Evolutionary conservation across 2,797 vertebrate species (phyloP).

Genomic region (Triplophysa yarkandensis): DNA sequence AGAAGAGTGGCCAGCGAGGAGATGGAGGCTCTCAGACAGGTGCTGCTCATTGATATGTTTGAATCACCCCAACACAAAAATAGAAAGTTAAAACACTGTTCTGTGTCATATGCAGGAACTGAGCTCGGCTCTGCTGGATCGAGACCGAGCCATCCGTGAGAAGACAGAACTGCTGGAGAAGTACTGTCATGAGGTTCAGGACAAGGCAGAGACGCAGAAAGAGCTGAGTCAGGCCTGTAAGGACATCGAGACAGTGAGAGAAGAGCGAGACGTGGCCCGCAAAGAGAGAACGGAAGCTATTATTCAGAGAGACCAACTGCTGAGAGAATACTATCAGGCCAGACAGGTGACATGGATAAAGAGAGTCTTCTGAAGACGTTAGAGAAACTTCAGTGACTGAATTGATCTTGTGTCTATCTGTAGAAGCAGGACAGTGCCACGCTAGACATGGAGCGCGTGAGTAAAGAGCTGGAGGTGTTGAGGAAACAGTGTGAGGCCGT

Average conservation of each 20-base stretch:
- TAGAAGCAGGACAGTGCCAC: conserved; percentile 95
- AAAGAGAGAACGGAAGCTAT: conserved; percentile 87
- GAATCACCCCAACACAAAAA: no score
- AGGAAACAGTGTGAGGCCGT: conserved; percentile 94
- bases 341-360: conserved; percentile 75
- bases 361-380: no score
- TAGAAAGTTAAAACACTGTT: no score
- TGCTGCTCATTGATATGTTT: no score
- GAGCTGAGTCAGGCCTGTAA: conserved; percentile 88
- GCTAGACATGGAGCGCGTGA: conserved; percentile 90
- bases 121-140: conserved; percentile 82
- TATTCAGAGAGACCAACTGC: conserved; percentile 87
- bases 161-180: conserved; percentile 91
- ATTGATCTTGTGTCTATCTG: background rate
- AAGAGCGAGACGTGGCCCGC: conserved; percentile 85
- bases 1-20: conserved; percentile 90
- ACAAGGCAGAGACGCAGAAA: conserved; percentile 86
- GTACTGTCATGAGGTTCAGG: conserved; percentile 87
- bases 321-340: conserved; percentile 87
- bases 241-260: conserved; percentile 85
- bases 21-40: conserved; percentile 93
- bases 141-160: conserved; percentile 85
- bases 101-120: conserved; percentile 71
- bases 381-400: background rate
- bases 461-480: conserved; percentile 92